Conservation (phyloP, 2,888 invertebrate genomes). For the Cosmorhoe ocellata region DNA sequence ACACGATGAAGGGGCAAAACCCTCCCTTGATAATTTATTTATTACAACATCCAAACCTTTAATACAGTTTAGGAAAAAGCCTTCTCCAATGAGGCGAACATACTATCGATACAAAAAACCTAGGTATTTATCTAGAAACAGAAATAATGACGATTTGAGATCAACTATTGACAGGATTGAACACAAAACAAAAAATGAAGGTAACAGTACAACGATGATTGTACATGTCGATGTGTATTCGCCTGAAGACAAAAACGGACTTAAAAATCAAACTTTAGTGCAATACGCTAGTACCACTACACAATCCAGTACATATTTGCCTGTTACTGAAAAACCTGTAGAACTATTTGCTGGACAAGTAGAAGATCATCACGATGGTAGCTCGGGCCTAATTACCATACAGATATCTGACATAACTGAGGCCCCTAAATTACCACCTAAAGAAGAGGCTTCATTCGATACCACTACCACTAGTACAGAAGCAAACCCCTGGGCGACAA, state of each 20-base stretch:
- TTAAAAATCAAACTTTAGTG: conserved; percentile 11
- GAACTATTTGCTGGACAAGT: conserved; percentile 56
- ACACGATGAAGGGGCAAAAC: conserved; percentile 40
- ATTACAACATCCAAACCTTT: conserved; percentile 63
- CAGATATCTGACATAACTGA: conserved; percentile 42
- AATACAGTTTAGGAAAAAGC: conserved; percentile 66
- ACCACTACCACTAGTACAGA: conserved; percentile 41
- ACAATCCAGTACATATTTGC: conserved; percentile 35
- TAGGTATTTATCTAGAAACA: conserved; percentile 24
- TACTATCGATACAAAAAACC: conserved; percentile 46
- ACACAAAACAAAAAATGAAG: conserved; percentile 27
- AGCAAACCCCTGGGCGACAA: conserved; percentile 43
- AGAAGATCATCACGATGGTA: conserved; percentile 69
- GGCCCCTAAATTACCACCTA: background rate
- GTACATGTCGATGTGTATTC: conserved; percentile 86
- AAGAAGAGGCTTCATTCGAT: conserved; percentile 36
- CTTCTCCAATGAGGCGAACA: conserved; percentile 46
- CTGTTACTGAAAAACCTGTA: conserved; percentile 47
- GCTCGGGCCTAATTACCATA: conserved; percentile 61
- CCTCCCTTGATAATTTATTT: conserved; percentile 54
- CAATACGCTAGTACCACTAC: conserved; percentile 32
- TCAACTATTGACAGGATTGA: conserved; percentile 17
- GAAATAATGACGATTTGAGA: conserved; percentile 24
- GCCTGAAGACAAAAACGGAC: conserved; percentile 37
- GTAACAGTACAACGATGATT: conserved; percentile 79